A percentile compares a stretch with the other conserved stretches of the same genome.
phyloP scores from a whole-genome alignment of 2,888 invertebrate genomes.

The Phymatocera aterrima region DNA sequence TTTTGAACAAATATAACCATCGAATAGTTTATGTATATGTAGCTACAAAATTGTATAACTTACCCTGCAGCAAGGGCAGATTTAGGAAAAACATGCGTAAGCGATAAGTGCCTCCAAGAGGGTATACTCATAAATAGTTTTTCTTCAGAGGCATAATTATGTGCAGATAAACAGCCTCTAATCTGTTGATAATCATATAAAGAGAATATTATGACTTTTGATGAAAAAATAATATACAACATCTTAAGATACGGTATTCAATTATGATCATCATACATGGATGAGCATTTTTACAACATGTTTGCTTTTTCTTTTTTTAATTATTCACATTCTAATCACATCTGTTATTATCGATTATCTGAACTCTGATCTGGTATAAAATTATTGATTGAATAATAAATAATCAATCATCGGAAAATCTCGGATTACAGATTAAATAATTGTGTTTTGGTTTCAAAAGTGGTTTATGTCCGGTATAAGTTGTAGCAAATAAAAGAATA shows the following conservation, averaged over 20 bases:
- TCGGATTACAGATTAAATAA: background rate
- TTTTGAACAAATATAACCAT: background rate
- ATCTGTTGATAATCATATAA: constrained; percentile 59
- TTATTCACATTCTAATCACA: background rate
- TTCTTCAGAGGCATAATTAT: constrained; percentile 71
- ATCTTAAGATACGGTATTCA: no score
- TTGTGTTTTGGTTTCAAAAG: background rate
- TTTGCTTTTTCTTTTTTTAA: background rate
- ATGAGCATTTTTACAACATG: no score
- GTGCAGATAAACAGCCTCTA: constrained; percentile 68
- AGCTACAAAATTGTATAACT: constrained; percentile 22
- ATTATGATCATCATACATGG: no score
- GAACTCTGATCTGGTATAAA: background rate
- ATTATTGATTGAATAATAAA: background rate
- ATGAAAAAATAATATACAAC: background rate
- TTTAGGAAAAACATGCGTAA: constrained; percentile 70
- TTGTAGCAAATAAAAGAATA: background rate
- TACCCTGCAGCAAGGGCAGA: constrained; percentile 73
- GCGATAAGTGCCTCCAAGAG: constrained; percentile 69
- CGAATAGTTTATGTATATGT: background rate
- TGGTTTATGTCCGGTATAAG: background rate
- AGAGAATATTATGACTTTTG: background rate
- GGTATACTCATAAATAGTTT: constrained; percentile 70
- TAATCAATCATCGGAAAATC: background rate
- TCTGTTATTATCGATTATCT: background rate